Conservation (phyloP, 2,888 invertebrate genomes). For the Acanthosepion lycidas region DNA sequence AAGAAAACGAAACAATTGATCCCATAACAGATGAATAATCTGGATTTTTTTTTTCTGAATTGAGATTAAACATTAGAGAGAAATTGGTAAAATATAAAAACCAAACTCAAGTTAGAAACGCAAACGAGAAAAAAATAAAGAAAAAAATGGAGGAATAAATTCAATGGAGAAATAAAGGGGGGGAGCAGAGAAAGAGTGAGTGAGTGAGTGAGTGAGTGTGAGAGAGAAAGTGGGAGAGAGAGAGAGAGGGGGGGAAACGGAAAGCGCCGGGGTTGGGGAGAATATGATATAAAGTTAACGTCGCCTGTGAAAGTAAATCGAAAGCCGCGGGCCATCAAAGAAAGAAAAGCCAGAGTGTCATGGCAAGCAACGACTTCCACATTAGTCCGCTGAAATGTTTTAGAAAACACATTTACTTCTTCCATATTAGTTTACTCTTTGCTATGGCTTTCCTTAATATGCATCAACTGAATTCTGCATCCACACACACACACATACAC, state of each 20-base stretch:
- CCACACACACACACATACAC: not conserved
- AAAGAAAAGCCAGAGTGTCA: not conserved
- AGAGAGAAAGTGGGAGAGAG: not conserved
- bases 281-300: not conserved
- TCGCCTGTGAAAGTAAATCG: not conserved
- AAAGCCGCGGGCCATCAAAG: not conserved
- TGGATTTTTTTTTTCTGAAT: too few relatives aligned
- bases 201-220: not conserved
- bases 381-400: conserved; percentile 33
- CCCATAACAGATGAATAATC: not conserved
- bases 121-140: not conserved
- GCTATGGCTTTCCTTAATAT: not conserved
- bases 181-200: not conserved
- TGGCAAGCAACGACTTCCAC: not conserved
- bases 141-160: not conserved
- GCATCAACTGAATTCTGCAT: not conserved
- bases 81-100: too few relatives aligned
- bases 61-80: too few relatives aligned
- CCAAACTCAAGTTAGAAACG: not conserved
- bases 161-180: not conserved
- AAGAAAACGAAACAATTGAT: not conserved
- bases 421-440: conserved; percentile 33
- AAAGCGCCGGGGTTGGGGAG: not conserved
- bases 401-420: not conserved
- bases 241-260: not conserved